Percentiles rank a stretch among this genome's conserved stretches.
phyloP scores from a whole-genome alignment of 1,140 invertebrate genomes.

The Cydia splendana region DNA sequence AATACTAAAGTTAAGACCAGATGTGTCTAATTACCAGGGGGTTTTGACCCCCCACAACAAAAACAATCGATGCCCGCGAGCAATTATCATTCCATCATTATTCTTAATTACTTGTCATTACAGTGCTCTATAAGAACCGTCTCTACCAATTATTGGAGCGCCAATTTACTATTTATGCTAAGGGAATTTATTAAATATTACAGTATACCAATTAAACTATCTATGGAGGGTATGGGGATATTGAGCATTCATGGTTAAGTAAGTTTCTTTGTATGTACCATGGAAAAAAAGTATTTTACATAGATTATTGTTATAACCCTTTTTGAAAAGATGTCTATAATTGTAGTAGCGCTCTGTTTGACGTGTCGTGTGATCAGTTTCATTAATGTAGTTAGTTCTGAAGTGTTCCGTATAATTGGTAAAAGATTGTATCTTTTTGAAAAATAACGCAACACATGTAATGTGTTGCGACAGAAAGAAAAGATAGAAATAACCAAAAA shows the following conservation, averaged over 20 bases:
- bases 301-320: too few species aligned
- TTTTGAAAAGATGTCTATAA: too few species aligned
- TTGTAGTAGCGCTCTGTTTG: too few species aligned
- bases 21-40: neutral
- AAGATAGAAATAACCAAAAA: too few species aligned
- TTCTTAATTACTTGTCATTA: conserved; percentile 52
- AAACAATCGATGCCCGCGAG: conserved; percentile 42
- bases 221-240: neutral
- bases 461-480: too few species aligned
- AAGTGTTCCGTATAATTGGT: too few species aligned
- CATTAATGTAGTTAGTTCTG: too few species aligned
- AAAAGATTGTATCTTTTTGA: too few species aligned
- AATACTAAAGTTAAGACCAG: conserved; percentile 10
- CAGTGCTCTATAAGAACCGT: conserved; percentile 45
- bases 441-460: too few species aligned
- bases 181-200: neutral
- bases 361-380: too few species aligned
- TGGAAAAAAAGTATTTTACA: too few species aligned
- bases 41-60: conserved; percentile 35
- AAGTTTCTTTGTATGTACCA: too few species aligned
- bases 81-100: conserved; percentile 69
- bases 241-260: neutral
- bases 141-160: conserved; percentile 44
- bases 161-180: conserved; percentile 36
- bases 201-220: neutral